A percentile compares a stretch with the other conserved stretches of the same genome.
These are phyloP conservation scores for Notodonta dromedarius DNA, from an alignment of 2,888 invertebrate species.

Conservation along the genomic window DNA sequence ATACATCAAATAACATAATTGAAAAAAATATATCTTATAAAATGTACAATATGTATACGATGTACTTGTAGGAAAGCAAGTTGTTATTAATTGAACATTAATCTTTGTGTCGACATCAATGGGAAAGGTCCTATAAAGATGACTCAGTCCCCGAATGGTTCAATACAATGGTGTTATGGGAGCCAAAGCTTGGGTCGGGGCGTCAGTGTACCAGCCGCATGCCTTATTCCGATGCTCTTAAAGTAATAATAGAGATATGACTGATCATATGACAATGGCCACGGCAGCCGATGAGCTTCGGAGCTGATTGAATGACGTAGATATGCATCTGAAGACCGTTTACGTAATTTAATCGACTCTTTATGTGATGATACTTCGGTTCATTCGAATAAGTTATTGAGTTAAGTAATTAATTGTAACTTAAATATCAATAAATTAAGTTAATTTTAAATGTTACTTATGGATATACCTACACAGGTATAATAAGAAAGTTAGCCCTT, in stretches of 20 bases:
- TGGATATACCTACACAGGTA: too few relatives aligned
- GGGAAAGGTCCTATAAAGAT: slow-evolving; percentile 25
- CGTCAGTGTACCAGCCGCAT: slow-evolving; percentile 14
- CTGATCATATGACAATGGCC: slow-evolving; percentile 7
- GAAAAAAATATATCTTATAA: too few relatives aligned
- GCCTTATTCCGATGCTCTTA: slow-evolving; percentile 21
- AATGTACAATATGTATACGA: too few relatives aligned
- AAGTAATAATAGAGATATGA: slow-evolving; percentile 9
- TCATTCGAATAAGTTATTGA: neutral
- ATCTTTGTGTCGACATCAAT: slow-evolving; percentile 27
- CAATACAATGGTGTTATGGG: slow-evolving; percentile 43
- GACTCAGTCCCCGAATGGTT: slow-evolving; percentile 41
- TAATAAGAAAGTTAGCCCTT: too few relatives aligned
- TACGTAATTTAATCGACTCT: slow-evolving; percentile 5
- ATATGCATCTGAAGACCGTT: neutral
- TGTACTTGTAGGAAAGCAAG: neutral
- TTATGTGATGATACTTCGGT: neutral
- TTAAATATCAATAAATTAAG: too few relatives aligned
- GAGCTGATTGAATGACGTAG: neutral
- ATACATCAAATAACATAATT: too few relatives aligned
- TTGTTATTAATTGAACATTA: neutral
- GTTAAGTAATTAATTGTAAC: neutral
- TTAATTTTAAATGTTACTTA: too few relatives aligned
- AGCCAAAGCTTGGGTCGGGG: slow-evolving; percentile 23
- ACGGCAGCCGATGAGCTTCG: slow-evolving; percentile 11